Evolutionary conservation across 2,888 invertebrate genomes (phyloP).

Genomic region (Lasioglossum villosulum): DNA sequence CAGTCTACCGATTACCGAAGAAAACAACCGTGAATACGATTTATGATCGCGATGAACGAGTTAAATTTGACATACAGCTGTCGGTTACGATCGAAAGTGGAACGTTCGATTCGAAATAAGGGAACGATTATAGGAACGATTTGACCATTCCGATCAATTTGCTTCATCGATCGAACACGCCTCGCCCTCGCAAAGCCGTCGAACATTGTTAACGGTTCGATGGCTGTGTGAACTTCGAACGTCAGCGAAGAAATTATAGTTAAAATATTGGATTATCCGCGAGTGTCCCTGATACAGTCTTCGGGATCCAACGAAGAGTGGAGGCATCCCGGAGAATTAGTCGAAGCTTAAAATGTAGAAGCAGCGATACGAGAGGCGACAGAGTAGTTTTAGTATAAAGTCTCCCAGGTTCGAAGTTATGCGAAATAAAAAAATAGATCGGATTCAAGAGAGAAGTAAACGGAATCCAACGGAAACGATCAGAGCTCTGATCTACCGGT

Average conservation of each 20-base stretch:
- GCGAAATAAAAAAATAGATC: not conserved
- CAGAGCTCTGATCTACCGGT: not conserved
- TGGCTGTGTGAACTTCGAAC: not conserved
- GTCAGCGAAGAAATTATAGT: not conserved
- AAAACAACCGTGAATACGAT: no score
- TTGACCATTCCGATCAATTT: not conserved
- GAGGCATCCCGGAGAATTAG: not conserved
- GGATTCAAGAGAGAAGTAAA: not conserved
- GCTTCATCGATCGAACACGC: not conserved
- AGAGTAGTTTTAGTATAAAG: not conserved
- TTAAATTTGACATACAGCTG: not conserved
- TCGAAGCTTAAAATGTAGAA: not conserved
- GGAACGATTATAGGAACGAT: not conserved
- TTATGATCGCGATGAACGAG: not conserved
- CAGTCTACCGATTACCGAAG: no score
- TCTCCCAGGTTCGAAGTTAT: not conserved
- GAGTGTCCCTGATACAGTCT: not conserved
- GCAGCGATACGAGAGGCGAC: not conserved
- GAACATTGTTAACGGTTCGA: not conserved
- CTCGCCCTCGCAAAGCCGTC: not conserved
- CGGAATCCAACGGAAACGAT: not conserved
- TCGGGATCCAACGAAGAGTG: not conserved
- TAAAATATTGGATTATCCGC: not conserved
- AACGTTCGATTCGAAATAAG: not conserved
- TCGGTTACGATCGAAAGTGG: not conserved